Percentiles rank a stretch among this genome's conserved stretches.
phyloP scores from a whole-genome alignment of 2,888 invertebrate genomes.

The Mycalesis mineus region DNA sequence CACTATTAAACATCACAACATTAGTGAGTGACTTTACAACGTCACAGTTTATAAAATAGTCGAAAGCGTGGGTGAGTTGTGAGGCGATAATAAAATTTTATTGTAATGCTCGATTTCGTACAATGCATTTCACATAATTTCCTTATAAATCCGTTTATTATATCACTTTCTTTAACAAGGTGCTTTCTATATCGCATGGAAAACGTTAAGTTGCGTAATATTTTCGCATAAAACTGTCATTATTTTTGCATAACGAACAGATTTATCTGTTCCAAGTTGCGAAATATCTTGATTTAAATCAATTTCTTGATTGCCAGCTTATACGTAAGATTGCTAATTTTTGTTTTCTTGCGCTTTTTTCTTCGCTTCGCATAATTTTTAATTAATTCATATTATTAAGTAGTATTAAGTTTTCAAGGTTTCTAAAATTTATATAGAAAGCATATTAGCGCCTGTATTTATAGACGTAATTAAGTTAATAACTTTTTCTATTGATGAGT shows the following conservation, averaged over 20 bases:
- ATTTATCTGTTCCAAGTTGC: conserved; percentile 16
- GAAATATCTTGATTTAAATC: conserved; percentile 21
- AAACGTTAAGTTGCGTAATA: conserved; percentile 28
- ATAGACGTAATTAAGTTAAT: background rate
- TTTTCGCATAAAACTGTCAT: conserved; percentile 25
- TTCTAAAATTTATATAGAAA: conserved; percentile 17
- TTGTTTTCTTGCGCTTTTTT: conserved; percentile 8
- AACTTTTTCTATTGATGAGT: background rate
- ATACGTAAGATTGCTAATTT: conserved; percentile 9
- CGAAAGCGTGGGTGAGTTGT: conserved; percentile 16
- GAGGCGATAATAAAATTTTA: conserved; percentile 26
- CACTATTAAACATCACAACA: background rate
- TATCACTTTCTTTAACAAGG: conserved; percentile 24
- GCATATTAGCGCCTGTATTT: conserved; percentile 1
- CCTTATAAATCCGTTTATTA: conserved; percentile 24
- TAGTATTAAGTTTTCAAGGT: conserved; percentile 19
- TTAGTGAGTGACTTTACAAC: background rate
- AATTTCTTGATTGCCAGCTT: conserved; percentile 1
- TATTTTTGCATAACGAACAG: conserved; percentile 25
- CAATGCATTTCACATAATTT: conserved; percentile 22
- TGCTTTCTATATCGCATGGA: conserved; percentile 23
- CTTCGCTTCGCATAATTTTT: conserved; percentile 1
- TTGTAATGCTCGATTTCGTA: conserved; percentile 13
- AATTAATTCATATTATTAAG: background rate
- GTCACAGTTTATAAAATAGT: conserved; percentile 3